Evolutionary conservation across 2,113 vertebrate genomes (phyloP), one percentile per base, ranked within the genome.

Genomic region (Pelecanoides urinatrix): DNA sequence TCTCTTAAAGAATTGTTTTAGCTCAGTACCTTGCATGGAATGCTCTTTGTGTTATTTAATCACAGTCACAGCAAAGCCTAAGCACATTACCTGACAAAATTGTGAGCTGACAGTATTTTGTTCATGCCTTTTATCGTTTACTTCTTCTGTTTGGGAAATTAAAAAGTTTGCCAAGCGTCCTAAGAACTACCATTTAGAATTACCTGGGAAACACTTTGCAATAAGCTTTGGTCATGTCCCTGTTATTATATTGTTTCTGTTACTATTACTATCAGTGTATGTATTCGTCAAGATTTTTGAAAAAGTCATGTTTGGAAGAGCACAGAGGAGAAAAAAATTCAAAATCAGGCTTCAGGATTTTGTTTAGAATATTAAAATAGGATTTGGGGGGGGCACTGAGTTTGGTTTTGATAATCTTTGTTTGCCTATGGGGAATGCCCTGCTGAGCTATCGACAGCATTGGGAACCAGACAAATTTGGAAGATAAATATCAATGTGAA

Each of bases 41-140:
- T 73, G 77, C 36, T 91, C n/a, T 94, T 75, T 96, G n/a, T 95
- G 42, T 75, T 65, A 47, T 88, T 94, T 92, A 72, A 73, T 81
- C 40, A 67, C 50, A 79, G 44, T 30, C 73, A 90, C 44, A 93
- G 53, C 75, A 76, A 85, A 85, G 36, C 65, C 76, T 88, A 63
- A 92, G 70, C 32, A 82, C 56, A 85, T 81, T 78, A 76, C 29
- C 42, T 78, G 21, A 53, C 19, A 29, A 56, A 92, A 85, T 23
- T 94, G 62, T 92, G 92, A 77, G 16, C 42, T 75, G 68, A 58
- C 40, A 67, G 25, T 89, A 52, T 89, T 92, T 93, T 88, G 50
- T 80, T 92, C 13, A 56, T 92, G 13, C 7, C 13, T 88, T 94
- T 86, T 91, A 9, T 82, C 79, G 53, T 70, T 81, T 91, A 86